A percentile compares a stretch with the other conserved stretches of the same genome.
Evolutionary conservation across 1,140 invertebrate species (phyloP).

Genomic region (Procambarus clarkii): DNA sequence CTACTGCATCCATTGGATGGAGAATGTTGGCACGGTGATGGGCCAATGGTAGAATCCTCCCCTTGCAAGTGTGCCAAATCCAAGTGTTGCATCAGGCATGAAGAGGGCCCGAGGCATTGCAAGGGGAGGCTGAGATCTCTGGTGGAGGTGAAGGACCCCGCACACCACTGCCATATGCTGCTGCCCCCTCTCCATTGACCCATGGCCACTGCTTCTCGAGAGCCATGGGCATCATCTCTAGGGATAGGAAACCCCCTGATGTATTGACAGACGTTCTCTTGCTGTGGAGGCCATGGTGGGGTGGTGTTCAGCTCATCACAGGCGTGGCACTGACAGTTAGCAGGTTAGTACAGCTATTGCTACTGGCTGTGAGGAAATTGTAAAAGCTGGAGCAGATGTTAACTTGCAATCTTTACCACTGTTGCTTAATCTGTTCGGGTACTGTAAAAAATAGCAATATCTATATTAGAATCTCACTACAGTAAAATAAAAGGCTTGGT

Average conservation of each 20-base stretch:
- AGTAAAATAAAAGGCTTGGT: slow-evolving; percentile 14
- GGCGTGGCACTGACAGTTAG: slow-evolving; percentile 45
- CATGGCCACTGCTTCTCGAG: slow-evolving; percentile 27
- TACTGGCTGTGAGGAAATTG: slow-evolving; percentile 42
- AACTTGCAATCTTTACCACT: slow-evolving; percentile 37
- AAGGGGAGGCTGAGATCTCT: slow-evolving; percentile 39
- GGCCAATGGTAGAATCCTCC: slow-evolving; percentile 40
- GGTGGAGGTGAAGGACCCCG: slow-evolving; percentile 38
- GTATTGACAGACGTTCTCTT: neutral
- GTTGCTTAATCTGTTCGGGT: slow-evolving; percentile 8
- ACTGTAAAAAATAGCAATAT: slow-evolving; percentile 39
- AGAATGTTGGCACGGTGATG: slow-evolving; percentile 43
- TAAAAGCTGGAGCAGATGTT: slow-evolving; percentile 45
- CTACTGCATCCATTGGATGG: slow-evolving; percentile 48
- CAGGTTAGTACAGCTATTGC: slow-evolving; percentile 45
- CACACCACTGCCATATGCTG: slow-evolving; percentile 37
- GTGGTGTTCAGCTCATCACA: slow-evolving; percentile 45
- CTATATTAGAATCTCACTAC: slow-evolving; percentile 23
- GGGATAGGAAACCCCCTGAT: slow-evolving; percentile 6
- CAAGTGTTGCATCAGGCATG: neutral
- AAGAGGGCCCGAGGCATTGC: slow-evolving; percentile 10
- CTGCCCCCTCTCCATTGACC: slow-evolving; percentile 24
- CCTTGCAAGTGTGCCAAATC: slow-evolving; percentile 17
- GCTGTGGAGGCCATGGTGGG: slow-evolving; percentile 30
- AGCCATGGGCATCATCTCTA: neutral